Base-by-base conservation (phyloP, 2,797 vertebrate genomes). In the Clamator glandarius region DNA sequence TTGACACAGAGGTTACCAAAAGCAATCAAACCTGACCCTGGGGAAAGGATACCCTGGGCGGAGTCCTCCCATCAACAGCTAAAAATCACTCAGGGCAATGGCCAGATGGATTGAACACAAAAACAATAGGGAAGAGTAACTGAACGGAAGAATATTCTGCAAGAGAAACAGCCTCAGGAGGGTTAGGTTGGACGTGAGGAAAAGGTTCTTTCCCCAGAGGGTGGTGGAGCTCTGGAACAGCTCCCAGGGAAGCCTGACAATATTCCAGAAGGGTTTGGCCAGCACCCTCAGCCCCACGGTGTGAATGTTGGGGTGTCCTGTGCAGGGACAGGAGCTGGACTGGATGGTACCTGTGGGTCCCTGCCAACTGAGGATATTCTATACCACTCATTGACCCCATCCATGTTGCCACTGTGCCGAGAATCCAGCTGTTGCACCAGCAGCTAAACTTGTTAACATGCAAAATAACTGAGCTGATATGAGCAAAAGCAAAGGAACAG, bases 21-120 rank as follows among this genome's bases (percentile, higher is more conserved):
- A 88, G 46, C 54, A 88, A 86, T 88, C 83, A 73, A 69, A 73
- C 11, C 33, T 42, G 74, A 64, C 57, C 78, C 78, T 74, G 19
- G 58, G 72, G 50, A 24, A 92, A 61, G 57, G 44, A 61, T 12
- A 61, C 28, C 35, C 79, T 52, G 76, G 76, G 54, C 35, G 63
- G 35, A 84, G 12, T 15, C 36, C 39, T 84, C 52, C 21, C 29
- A 31, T 24, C n/a, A 55, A 51, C 52, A 73, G 62, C 69, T 39
- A 83, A 23, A 36, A 44, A 28, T 26, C 23, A 87, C 68, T 35
- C 62, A 61, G 50, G 23, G 72, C 76, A 89, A 92, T 5, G 86
- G 66, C 78, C 66, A 94, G 72, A 88, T 61, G 31, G n/a, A 44
- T 93, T 89, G 63, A 86, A 73, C 82, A 94, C 69, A 42, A 92